Conservation (phyloP, 2,797 vertebrate species). For the Morus bassanus region DNA sequence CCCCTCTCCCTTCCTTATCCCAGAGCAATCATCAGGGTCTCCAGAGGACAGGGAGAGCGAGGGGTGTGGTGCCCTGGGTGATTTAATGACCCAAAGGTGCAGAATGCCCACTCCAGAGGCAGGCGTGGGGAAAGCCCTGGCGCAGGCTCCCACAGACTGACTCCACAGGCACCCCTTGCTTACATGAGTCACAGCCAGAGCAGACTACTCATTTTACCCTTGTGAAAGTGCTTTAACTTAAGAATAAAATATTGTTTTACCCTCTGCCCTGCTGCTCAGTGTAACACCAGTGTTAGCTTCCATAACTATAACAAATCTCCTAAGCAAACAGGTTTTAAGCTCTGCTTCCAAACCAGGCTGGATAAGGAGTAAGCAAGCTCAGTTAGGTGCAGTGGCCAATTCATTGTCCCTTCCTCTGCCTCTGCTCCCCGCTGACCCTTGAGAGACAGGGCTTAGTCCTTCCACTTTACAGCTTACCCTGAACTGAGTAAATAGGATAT, state of each 20-base stretch:
- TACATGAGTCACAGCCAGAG: background rate
- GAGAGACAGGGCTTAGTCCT: background rate
- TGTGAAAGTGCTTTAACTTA: background rate
- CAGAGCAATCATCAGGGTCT: background rate
- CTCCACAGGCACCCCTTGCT: background rate
- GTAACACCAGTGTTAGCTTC: background rate
- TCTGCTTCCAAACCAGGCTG: slow-evolving; percentile 12
- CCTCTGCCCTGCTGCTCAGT: slow-evolving; percentile 26
- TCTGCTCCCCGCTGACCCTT: background rate
- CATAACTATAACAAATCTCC: slow-evolving; percentile 32
- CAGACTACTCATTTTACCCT: background rate
- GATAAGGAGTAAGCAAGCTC: background rate
- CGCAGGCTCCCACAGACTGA: accelerated
- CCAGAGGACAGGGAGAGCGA: background rate
- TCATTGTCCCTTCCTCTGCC: background rate
- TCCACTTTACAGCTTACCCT: background rate
- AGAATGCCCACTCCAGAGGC: accelerated
- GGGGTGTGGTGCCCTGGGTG: background rate
- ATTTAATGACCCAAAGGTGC: background rate
- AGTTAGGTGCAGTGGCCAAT: background rate
- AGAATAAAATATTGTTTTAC: slow-evolving; percentile 25
- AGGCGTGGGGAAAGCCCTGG: accelerated
- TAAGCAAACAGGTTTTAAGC: slow-evolving; percentile 3
- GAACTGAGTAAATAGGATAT: background rate
- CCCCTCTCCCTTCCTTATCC: background rate